Conservation (phyloP, 2,113 vertebrate genomes). For the Lepidothrix coronata region DNA sequence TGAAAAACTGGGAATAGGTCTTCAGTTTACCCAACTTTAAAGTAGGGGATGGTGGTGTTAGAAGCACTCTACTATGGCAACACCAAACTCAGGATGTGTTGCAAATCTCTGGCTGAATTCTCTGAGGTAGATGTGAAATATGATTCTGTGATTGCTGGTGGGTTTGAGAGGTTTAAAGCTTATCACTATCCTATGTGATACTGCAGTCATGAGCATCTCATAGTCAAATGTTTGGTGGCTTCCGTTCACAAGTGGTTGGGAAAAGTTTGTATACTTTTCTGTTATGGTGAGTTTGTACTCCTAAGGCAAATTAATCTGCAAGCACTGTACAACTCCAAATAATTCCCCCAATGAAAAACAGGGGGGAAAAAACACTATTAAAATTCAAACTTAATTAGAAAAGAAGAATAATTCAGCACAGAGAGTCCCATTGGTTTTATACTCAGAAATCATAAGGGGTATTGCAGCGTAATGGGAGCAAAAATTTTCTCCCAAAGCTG, state of each 20-base stretch:
- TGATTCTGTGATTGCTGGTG: not conserved
- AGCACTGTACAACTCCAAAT: not conserved
- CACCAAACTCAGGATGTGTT: not conserved
- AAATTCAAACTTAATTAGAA: constrained; percentile 30
- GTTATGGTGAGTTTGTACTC: not conserved
- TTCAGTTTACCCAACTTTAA: not conserved
- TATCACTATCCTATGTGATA: accelerated
- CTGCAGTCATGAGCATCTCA: not conserved
- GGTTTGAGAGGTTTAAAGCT: not conserved
- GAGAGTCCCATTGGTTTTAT: not conserved
- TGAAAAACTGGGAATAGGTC: not conserved
- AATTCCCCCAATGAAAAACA: not conserved
- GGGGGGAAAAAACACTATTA: not conserved
- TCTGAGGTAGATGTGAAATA: not conserved
- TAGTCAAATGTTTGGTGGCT: not conserved
- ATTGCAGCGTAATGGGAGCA: not conserved
- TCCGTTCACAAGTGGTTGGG: not conserved
- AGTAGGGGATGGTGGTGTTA: not conserved
- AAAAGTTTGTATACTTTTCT: not conserved
- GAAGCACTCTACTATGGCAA: not conserved
- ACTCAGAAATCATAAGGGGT: not conserved
- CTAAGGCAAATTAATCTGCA: not conserved
- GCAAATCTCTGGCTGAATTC: not conserved
- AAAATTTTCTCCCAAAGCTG: not conserved
- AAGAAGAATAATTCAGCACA: not conserved